Evolutionary conservation across 2,888 invertebrate genomes (phyloP).

Genomic region (Leptinotarsa juncta): DNA sequence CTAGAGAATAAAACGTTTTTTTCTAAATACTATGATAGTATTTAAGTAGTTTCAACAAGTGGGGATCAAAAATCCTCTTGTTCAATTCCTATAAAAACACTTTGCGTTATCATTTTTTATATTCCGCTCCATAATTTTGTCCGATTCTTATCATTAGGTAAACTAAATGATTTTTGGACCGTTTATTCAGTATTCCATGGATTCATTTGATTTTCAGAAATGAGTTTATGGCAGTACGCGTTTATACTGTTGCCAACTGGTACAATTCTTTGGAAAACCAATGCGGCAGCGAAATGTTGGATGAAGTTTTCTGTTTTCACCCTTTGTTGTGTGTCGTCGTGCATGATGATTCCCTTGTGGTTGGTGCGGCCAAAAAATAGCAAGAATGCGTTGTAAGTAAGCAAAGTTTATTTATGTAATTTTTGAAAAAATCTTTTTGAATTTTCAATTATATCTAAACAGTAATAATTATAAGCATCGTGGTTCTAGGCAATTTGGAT

Average conservation of each 20-base stretch:
- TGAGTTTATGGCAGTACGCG: slow-evolving; percentile 44
- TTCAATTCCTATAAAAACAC: too few species aligned
- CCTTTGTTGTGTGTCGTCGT: slow-evolving; percentile 71
- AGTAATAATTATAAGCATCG: too few species aligned
- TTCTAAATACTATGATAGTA: too few species aligned
- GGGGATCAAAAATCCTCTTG: too few species aligned
- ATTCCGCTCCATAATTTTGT: background rate
- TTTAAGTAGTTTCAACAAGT: too few species aligned
- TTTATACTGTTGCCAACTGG: slow-evolving; percentile 13
- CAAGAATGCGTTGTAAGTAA: slow-evolving; percentile 82
- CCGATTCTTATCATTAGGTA: background rate
- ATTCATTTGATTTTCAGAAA: slow-evolving; percentile 33
- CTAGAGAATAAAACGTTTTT: too few species aligned
- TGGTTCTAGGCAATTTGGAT: too few species aligned
- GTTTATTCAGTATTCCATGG: background rate
- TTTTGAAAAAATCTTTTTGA: too few species aligned
- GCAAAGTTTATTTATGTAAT: background rate
- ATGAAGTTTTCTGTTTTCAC: slow-evolving; percentile 76
- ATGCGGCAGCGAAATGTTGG: slow-evolving; percentile 76
- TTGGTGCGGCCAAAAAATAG: slow-evolving; percentile 77
- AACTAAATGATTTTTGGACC: background rate
- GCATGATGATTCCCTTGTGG: slow-evolving; percentile 80
- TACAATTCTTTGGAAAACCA: slow-evolving; percentile 65
- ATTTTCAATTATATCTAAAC: too few species aligned
- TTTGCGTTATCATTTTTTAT: background rate